Evolutionary conservation across 2,113 vertebrate genomes (phyloP).

Genomic region (Clarias gariepinus): DNA sequence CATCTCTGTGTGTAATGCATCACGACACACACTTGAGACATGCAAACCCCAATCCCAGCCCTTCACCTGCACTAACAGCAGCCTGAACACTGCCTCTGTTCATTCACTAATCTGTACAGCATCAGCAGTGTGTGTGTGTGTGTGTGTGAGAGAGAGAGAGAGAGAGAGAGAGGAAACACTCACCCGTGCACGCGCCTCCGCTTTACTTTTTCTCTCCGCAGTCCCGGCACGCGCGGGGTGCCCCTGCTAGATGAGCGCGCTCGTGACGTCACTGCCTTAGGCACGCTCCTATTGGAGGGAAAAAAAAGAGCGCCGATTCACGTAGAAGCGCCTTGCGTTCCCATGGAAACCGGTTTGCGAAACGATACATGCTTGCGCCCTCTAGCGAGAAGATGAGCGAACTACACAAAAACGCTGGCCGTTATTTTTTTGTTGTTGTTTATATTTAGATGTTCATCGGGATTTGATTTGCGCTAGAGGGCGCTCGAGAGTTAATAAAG

Average conservation of each 20-base stretch:
- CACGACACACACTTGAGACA: background rate
- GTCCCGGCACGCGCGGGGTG: background rate
- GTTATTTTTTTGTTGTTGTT: background rate
- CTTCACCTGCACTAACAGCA: background rate
- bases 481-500: background rate
- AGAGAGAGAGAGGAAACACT: background rate
- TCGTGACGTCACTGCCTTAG: background rate
- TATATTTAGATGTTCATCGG: background rate
- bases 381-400: conserved; percentile 22
- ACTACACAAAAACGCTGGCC: background rate
- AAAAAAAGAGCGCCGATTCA: background rate
- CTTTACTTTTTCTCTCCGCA: background rate
- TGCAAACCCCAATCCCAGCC: background rate
- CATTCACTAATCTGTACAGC: background rate
- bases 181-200: conserved; percentile 15
- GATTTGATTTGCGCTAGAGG: background rate
- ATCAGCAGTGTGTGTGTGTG: background rate
- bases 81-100: too few relatives aligned
- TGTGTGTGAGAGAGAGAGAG: too few relatives aligned
- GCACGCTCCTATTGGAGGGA: background rate
- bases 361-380: conserved; percentile 24
- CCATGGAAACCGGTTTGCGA: conserved; percentile 28
- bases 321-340: background rate
- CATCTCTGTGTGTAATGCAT: background rate
- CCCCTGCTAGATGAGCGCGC: background rate